Conservation (phyloP, 2,113 vertebrate species). For the Trichomycterus rosablanca region DNA sequence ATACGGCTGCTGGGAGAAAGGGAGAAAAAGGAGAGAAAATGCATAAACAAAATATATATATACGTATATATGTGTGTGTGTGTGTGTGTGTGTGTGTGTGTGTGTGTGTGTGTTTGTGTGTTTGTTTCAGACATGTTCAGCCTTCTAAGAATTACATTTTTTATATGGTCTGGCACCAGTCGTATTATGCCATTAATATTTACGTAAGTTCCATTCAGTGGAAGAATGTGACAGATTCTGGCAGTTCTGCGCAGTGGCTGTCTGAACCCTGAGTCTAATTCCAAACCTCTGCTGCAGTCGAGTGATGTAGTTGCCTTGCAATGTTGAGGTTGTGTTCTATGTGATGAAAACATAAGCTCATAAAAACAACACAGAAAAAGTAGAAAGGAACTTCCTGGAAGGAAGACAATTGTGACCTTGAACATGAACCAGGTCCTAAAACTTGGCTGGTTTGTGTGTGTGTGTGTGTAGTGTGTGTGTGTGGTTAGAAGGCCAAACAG, state of each 20-base stretch:
- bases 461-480: constrained; percentile 4
- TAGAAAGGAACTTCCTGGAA: constrained; percentile 34
- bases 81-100: too few relatives aligned
- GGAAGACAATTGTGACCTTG: constrained; percentile 45
- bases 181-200: constrained; percentile 24
- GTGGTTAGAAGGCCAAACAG: constrained; percentile 34
- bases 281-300: constrained; percentile 14
- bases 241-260: constrained; percentile 22
- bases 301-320: constrained; percentile 36
- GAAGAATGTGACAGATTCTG: constrained; percentile 22
- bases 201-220: constrained; percentile 18
- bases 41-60: too few relatives aligned
- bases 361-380: constrained; percentile 37
- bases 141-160: constrained; percentile 10
- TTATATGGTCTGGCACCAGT: constrained; percentile 11
- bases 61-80: too few relatives aligned
- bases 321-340: constrained; percentile 38
- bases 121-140: not conserved
- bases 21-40: too few relatives aligned
- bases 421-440: constrained; percentile 34
- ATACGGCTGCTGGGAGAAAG: too few relatives aligned
- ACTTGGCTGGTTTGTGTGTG: constrained; percentile 19
- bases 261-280: constrained; percentile 31
- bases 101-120: constrained; percentile 14
- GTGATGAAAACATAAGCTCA: constrained; percentile 37